Percentiles rank a stretch among this genome's conserved stretches.
Conservation (phyloP, 1,140 invertebrate species). For the Pseudomyrmex dendroicus region DNA sequence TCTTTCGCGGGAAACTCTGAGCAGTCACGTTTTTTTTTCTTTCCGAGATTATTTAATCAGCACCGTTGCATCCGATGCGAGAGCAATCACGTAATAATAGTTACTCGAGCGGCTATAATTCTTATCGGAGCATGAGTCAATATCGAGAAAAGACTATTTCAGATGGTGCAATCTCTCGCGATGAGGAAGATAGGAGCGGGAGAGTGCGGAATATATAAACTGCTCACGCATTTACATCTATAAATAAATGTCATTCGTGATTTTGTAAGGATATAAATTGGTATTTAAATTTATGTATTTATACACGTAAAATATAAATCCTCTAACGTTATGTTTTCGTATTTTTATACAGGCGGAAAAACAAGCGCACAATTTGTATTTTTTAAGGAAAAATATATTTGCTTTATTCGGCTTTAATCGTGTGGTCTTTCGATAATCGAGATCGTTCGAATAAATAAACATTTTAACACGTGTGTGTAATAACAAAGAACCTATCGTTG, state of each 20-base stretch:
- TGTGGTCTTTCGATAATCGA: not conserved
- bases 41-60: constrained; percentile 21
- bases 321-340: not conserved
- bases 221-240: not conserved
- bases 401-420: not conserved
- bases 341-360: not conserved
- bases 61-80: constrained; percentile 33
- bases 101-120: constrained; percentile 49
- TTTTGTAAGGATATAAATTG: not conserved
- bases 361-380: not conserved
- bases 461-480: constrained; percentile 1
- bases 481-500: constrained; percentile 10
- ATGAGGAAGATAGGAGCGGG: too few species aligned
- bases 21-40: not conserved
- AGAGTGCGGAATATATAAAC: not conserved
- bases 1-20: not conserved
- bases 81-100: constrained; percentile 41
- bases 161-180: constrained; percentile 5
- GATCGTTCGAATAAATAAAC: constrained; percentile 6
- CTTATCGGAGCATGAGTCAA: constrained; percentile 34
- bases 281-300: not conserved
- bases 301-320: not conserved
- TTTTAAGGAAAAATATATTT: not conserved
- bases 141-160: constrained; percentile 44
- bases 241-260: not conserved